Conservation (phyloP, 2,113 vertebrate species). For the Tricholaema leucomelas region DNA sequence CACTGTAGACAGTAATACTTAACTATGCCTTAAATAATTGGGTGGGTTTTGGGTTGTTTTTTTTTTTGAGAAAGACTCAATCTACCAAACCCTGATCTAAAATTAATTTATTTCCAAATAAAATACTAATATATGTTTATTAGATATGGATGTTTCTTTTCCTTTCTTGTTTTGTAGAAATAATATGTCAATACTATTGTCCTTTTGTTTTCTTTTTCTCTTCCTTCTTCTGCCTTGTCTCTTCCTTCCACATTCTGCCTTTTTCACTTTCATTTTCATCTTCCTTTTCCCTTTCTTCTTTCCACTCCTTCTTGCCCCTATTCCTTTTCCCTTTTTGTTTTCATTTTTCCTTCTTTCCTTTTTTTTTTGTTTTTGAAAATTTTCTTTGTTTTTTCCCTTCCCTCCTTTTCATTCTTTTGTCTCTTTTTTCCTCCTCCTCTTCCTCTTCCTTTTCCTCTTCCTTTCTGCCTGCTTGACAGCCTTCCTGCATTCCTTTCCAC, state of each 20-base stretch:
- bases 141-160: not conserved
- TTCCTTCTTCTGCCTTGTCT: not conserved
- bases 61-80: not conserved
- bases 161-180: not conserved
- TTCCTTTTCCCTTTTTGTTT: too few species aligned
- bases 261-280: not conserved
- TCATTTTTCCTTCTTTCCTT: too few species aligned
- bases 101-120: not conserved
- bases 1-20: not conserved
- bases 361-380: too few species aligned
- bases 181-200: not conserved
- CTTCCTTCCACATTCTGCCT: not conserved
- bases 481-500: too few species aligned
- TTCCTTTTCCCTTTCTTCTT: not conserved
- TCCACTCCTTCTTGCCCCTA: not conserved
- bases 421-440: too few species aligned
- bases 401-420: too few species aligned
- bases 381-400: too few species aligned
- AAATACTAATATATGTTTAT: not conserved
- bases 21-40: not conserved
- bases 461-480: not conserved
- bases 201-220: not conserved
- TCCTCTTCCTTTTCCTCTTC: too few species aligned
- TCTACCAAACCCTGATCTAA: not conserved
- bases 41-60: too few species aligned